These are phyloP conservation scores for Noctua fimbriata DNA, from an alignment of 2,888 invertebrate genomes.

Conservation along the genomic window DNA sequence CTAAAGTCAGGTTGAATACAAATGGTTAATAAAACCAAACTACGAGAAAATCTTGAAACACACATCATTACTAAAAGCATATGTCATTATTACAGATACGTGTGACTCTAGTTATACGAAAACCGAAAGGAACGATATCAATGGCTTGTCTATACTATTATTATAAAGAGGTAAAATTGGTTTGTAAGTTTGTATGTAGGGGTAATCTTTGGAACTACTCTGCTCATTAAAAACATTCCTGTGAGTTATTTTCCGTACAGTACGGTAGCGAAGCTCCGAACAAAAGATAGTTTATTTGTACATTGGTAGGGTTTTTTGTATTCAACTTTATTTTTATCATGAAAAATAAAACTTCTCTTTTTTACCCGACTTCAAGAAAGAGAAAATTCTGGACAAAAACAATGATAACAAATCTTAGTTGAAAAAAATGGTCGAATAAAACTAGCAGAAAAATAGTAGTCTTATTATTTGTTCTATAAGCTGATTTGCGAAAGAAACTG, in stretches of 20 bases:
- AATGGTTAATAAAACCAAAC: background rate
- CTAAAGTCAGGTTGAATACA: background rate
- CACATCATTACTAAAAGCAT: background rate
- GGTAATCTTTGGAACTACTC: no score
- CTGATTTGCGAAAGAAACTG: slow-evolving; percentile 38
- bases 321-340: background rate
- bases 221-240: no score
- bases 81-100: background rate
- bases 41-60: background rate
- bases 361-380: background rate
- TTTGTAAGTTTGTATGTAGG: no score
- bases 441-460: background rate
- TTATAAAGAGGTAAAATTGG: no score
- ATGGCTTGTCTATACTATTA: no score
- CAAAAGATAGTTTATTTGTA: no score
- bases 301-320: no score
- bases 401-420: background rate
- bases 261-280: no score
- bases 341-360: background rate
- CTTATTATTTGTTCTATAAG: slow-evolving; percentile 47
- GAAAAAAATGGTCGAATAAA: background rate
- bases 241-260: no score
- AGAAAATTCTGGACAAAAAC: background rate
- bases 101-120: no score
- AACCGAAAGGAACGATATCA: no score